A percentile compares a stretch with the other conserved stretches of the same genome.
Conservation (phyloP, 2,113 vertebrate species). For the Clarias gariepinus region DNA sequence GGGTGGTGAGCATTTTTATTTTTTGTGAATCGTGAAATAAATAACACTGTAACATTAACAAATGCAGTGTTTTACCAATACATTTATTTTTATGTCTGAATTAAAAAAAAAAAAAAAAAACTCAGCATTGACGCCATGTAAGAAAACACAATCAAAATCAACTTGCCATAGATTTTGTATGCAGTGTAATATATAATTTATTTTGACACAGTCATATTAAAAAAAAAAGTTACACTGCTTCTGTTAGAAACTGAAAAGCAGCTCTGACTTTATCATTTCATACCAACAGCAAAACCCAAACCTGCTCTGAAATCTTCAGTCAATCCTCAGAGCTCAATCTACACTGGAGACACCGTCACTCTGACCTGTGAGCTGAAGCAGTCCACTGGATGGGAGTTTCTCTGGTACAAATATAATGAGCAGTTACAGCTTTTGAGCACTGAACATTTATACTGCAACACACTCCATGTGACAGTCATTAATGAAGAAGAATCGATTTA, state of each 20-base stretch:
- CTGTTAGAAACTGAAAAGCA: background rate
- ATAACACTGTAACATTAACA: too few relatives aligned
- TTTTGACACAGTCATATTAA: too few relatives aligned
- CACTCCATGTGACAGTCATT: background rate
- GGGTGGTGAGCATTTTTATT: too few relatives aligned
- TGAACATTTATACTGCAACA: background rate
- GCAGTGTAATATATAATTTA: too few relatives aligned
- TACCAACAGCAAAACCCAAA: constrained; percentile 7
- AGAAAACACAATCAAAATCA: too few relatives aligned
- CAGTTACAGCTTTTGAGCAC: background rate
- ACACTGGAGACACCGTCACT: constrained; percentile 7
- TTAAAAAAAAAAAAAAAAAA: too few relatives aligned
- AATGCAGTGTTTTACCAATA: too few relatives aligned
- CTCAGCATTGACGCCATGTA: too few relatives aligned
- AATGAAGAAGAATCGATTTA: background rate
- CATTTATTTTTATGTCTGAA: too few relatives aligned
- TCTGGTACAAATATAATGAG: background rate
- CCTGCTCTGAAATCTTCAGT: background rate
- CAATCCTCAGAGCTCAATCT: background rate
- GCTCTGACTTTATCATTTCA: background rate
- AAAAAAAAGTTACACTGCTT: background rate
- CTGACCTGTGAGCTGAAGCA: background rate
- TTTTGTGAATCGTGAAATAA: too few relatives aligned
- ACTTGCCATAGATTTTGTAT: too few relatives aligned
- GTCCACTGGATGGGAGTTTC: background rate